Evolutionary conservation across 2,797 vertebrate species (phyloP).

Genomic region (Vireo griseus): DNA sequence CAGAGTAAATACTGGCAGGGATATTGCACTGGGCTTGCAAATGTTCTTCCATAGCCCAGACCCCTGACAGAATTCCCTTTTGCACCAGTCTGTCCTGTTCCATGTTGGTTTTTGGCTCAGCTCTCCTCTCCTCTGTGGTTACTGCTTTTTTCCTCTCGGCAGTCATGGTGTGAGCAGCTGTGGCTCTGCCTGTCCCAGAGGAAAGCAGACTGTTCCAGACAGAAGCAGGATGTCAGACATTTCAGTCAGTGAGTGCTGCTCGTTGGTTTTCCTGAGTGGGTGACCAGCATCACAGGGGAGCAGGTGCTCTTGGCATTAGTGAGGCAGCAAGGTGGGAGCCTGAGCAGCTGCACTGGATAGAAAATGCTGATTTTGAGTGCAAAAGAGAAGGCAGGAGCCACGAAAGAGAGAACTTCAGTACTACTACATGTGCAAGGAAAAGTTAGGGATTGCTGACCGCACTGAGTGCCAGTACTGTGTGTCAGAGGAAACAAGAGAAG

Average conservation of each 20-base stretch:
- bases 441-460: background rate
- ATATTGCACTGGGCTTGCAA: background rate
- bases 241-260: background rate
- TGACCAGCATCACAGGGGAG: background rate
- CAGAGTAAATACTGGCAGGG: background rate
- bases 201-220: background rate
- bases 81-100: background rate
- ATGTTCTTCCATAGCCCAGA: background rate
- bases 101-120: background rate
- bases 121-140: background rate
- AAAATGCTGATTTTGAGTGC: background rate
- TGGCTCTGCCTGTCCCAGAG: background rate
- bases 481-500: background rate
- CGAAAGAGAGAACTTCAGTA: background rate
- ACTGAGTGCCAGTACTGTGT: background rate
- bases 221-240: background rate
- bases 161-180: background rate
- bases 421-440: background rate
- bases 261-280: accelerated
- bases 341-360: background rate
- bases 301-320: background rate
- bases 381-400: background rate
- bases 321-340: background rate
- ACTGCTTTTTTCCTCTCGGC: background rate
- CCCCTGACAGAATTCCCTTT: background rate